A percentile compares a stretch with the other conserved stretches of the same genome.
These are phyloP conservation scores for Osmerus mordax DNA, from an alignment of 2,113 vertebrate genomes.

Conservation along the genomic window DNA sequence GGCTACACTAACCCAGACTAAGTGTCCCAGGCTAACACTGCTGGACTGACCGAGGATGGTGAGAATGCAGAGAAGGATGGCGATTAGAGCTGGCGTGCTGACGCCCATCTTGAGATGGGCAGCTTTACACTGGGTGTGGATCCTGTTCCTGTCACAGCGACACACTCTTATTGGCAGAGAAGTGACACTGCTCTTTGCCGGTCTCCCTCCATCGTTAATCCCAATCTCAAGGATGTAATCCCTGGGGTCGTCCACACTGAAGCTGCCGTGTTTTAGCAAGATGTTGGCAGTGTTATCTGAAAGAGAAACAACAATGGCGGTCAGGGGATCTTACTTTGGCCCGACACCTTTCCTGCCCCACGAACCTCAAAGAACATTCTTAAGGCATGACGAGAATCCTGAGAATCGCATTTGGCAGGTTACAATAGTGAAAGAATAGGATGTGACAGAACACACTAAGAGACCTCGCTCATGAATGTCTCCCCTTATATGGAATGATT, in stretches of 20 bases:
- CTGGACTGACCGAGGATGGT: constrained; percentile 81
- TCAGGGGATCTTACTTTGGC: not conserved
- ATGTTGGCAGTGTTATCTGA: constrained; percentile 86
- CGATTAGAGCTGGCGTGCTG: constrained; percentile 82
- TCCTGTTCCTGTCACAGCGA: constrained; percentile 74
- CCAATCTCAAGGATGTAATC: constrained; percentile 79
- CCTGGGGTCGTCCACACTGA: constrained; percentile 77
- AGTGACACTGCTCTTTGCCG: constrained; percentile 72
- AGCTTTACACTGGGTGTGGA: constrained; percentile 74
- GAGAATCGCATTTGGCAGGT: no score
- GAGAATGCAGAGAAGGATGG: constrained; percentile 84
- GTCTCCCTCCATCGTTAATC: constrained; percentile 82
- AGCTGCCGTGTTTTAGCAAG: constrained; percentile 79
- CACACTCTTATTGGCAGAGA: constrained; percentile 79
- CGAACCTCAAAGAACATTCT: no score
- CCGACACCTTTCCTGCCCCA: not conserved
- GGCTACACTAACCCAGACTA: no score
- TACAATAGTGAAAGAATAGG: no score
- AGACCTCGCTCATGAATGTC: no score
- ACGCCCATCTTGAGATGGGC: constrained; percentile 63
- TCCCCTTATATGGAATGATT: no score
- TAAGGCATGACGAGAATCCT: no score
- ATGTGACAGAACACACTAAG: no score
- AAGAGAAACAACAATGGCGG: constrained; percentile 1
- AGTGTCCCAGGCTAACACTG: no score